Evolutionary conservation across 2,888 invertebrate genomes (phyloP), one percentile per base, ranked within the genome.

Genomic region (Leucania comma): DNA sequence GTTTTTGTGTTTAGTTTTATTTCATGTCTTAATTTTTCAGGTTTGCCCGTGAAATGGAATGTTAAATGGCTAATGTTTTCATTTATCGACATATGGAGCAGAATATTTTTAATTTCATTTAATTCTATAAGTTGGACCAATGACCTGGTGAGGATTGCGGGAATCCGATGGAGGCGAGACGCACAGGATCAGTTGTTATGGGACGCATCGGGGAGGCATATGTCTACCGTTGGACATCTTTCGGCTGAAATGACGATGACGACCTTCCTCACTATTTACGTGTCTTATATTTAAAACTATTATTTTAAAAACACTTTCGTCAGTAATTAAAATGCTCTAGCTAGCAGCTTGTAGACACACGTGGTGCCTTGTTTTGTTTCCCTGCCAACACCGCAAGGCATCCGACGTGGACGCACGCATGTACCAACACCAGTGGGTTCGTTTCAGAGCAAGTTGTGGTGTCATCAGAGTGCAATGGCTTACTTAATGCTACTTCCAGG

Each of bases 401-500:
- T 68, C 51, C 63, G 48, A 26, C 50, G 64, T 68, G 59, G 60
- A 51, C 56, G 29, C 50, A 57, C 65, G 65, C 63, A 59, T 56
- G 69, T 61, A 74, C 32, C 32, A 50, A 54, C 62, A 59, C 10
- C 35, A 32, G n/a, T 8, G 24, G 58, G 35, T 46, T 48, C 38
- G 29, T 65, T 48, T 59, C 50, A 53, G 64, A 58, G 54, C 66
- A 78, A 67, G 62, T 77, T 78, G 71, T 48, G 22, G 75, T 73
- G 77, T 81, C 77, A 75, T 58, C 32, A 26, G 68, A 81, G 82
- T 72, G 68, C 62, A 75, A 68, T 74, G 75, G 51, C 69, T 82
- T 68, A 82, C 67, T 81, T 80, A 68, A 64, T 46, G 42, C 29
- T 48, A 53, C 58, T 48, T 17, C 29, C 20, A 72, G 80, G 80